A percentile compares a stretch with the other conserved stretches of the same genome.
Conservation (phyloP, 2,797 vertebrate genomes). For the Coendou prehensilis region DNA sequence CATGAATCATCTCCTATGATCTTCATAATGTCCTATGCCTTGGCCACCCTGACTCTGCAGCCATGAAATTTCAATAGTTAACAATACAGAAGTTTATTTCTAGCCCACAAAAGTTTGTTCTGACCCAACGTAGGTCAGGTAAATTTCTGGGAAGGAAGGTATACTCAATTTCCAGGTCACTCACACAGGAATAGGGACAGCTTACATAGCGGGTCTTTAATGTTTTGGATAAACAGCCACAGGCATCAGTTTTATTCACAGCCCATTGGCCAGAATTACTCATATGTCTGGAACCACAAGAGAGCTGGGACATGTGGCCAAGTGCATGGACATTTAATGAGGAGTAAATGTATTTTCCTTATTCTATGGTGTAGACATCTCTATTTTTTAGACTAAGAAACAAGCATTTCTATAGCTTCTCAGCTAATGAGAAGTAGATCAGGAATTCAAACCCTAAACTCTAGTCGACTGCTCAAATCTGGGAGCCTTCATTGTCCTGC, state of each 20-base stretch:
- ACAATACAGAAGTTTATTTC: background rate
- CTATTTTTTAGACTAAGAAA: background rate
- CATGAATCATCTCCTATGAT: background rate
- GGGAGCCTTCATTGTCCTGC: background rate
- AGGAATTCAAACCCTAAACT: slow-evolving; percentile 27
- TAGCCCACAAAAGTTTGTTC: background rate
- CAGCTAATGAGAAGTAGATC: slow-evolving; percentile 1
- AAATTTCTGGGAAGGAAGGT: background rate
- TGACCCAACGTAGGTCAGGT: background rate
- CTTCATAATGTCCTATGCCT: background rate
- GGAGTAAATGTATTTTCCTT: background rate
- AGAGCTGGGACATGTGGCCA: background rate
- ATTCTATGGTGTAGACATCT: background rate
- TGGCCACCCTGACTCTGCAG: background rate
- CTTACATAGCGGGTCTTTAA: background rate
- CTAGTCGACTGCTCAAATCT: background rate
- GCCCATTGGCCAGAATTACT: background rate
- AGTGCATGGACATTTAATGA: background rate
- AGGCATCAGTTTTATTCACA: slow-evolving; percentile 4
- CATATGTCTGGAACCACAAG: background rate
- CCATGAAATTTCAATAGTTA: background rate
- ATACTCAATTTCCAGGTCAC: background rate
- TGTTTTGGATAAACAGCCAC: background rate
- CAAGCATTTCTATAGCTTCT: background rate
- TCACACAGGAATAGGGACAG: background rate